Evolutionary conservation across 1,140 invertebrate species (phyloP), one percentile per base, ranked within the genome.

Genomic region (Babylonia areolata): DNA sequence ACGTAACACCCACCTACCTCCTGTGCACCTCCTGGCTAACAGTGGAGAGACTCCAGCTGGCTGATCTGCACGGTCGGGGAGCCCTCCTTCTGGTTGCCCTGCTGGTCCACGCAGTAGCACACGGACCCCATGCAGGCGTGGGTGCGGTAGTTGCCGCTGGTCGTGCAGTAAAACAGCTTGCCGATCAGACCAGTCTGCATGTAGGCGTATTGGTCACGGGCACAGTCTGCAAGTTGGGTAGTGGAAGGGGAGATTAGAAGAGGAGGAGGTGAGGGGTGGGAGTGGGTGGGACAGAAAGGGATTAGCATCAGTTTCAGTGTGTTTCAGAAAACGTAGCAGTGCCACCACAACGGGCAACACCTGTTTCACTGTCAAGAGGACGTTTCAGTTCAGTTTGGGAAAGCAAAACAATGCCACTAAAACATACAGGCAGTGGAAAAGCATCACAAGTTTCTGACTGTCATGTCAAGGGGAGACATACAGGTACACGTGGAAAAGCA

Each of bases 191-290:
- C 87, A 1, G 84, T 84, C 78, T 88, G 51, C 42, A 51, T 64
- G 86, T 89, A 90, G 15, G 80, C 86, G 69, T 87, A 64, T 79
- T 90, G 69, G 73, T 88, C 90, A 77, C 87, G 85, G 5, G 90
- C 90, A 71, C 90, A 90, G 37, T 87, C 90, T 90, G 87, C 28
- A n/a, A 33, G 69, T 5, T 11, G 28, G 28, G 69, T 6, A 9
- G 9, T 9, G 69, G 23, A 9, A n/a, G 33, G 69, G n/a, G n/a
- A n/a, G n/a, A n/a, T n/a, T n/a, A n/a, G n/a, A n/a, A n/a, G n/a
- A 9, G 69, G 46, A 20, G 46, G 46, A 20, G 46, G 46, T 6
- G 46, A 20, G 46, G 46, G 46, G 46, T 75, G 3, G 15, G 12
- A 31, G 35, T 23, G 15, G n/a, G 0, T 75, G 15, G 35, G 1